Evolutionary conservation across 2,888 invertebrate species (phyloP).

Genomic region (Hirtodrosophila duncani): DNA sequence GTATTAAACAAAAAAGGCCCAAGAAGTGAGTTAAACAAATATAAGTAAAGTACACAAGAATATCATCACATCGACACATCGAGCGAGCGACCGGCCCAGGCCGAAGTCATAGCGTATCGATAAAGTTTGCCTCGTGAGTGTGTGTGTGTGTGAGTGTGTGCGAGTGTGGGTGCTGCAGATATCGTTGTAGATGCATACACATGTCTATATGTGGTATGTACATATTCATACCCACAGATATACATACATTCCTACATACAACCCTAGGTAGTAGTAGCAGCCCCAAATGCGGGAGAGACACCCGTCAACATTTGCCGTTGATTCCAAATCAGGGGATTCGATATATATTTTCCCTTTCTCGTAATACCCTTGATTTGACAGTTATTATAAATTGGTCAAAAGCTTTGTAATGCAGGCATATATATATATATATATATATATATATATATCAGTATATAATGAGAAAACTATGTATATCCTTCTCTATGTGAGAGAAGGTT

Average conservation of each 20-base stretch:
- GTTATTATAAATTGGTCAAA: too few relatives aligned
- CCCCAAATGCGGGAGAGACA: constrained; percentile 24
- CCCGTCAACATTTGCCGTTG: constrained; percentile 31
- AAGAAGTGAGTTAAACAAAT: constrained; percentile 58
- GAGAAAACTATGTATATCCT: too few relatives aligned
- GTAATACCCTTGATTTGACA: too few relatives aligned
- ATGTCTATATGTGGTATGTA: too few relatives aligned
- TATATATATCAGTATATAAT: too few relatives aligned
- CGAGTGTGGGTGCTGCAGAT: constrained; percentile 44
- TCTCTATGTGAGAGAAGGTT: too few relatives aligned
- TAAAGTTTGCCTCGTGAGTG: constrained; percentile 35
- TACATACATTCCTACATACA: constrained; percentile 23
- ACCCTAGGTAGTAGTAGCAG: constrained; percentile 1
- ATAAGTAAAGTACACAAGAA: constrained; percentile 62
- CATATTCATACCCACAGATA: constrained; percentile 25
- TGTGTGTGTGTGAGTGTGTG: constrained; percentile 12
- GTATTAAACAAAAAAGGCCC: constrained; percentile 69
- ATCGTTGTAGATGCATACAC: constrained; percentile 43
- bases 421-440: too few relatives aligned
- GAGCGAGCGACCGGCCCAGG: too few relatives aligned
- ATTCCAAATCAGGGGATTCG: constrained; percentile 52
- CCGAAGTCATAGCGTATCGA: constrained; percentile 44
- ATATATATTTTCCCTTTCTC: constrained; percentile 45
- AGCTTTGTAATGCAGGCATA: too few relatives aligned
- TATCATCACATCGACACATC: constrained; percentile 24